Evolutionary conservation across 2,888 invertebrate species (phyloP).

Genomic region (Cantharis rufa): DNA sequence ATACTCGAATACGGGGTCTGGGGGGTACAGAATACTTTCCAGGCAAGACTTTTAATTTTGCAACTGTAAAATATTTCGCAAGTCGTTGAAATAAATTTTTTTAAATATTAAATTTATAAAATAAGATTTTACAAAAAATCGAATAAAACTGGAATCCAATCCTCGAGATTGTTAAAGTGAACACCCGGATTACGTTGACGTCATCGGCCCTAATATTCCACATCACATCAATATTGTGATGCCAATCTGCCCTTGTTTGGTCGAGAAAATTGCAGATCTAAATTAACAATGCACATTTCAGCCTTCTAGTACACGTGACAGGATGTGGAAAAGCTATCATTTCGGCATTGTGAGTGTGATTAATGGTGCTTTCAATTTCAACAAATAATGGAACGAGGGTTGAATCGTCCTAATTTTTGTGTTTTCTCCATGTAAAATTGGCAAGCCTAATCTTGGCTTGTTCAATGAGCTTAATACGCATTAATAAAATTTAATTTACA

Average conservation of each 20-base stretch:
- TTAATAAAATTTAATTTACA: conserved; percentile 7
- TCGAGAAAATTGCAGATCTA: neutral
- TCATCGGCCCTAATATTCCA: no score
- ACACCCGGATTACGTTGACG: no score
- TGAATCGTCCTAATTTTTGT: neutral
- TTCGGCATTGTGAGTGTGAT: neutral
- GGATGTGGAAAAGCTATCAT: neutral
- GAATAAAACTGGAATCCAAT: no score
- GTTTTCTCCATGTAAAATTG: neutral
- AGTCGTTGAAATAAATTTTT: no score
- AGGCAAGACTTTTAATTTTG: no score
- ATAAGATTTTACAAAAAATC: no score
- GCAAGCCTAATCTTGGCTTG: neutral
- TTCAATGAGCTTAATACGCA: neutral
- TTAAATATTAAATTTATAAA: no score
- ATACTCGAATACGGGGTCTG: no score
- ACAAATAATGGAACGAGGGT: neutral
- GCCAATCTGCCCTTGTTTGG: neutral
- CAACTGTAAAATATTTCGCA: no score
- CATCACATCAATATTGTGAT: no score
- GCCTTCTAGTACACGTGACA: neutral
- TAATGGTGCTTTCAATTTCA: neutral
- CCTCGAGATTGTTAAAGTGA: no score
- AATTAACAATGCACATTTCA: neutral
- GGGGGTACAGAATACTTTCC: no score